Base-by-base conservation (phyloP, 2,888 invertebrate species). In the Oegoconia quadripuncta region DNA sequence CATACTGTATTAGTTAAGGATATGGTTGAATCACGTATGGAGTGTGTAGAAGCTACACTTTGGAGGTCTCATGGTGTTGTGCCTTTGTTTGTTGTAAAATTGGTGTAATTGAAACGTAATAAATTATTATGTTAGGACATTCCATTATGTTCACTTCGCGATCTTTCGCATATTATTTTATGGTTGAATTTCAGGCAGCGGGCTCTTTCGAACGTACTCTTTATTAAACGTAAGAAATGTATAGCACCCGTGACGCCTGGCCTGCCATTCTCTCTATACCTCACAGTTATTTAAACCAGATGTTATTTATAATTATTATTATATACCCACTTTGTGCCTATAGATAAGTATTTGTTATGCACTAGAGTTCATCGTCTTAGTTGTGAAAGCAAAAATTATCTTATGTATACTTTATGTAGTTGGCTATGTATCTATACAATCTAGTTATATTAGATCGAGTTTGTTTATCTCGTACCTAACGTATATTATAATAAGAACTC, bases 401-500 rank as follows among this genome's bases (percentile, higher is more conserved):
- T 34, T 43, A 36, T 37, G 27, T 39, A 39, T 75, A 76, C 61
- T 69, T 64, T 77, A 66, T 71, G 64, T 79, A 81, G 72, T 74
- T 73, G 66, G 56, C 73, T 72, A 70, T 72, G 65, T 80, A 75
- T 72, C 59, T 74, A 65, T 69, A 65, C 44, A 48, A 43, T 50
- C 41, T 61, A 76, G 74, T 67, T 76, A 72, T 74, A 74, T 69
- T 75, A 79, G 73, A 76, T 71, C 70, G 75, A 76, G 83, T 79
- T 79, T 76, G 80, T 78, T 80, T 77, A 79, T 77, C 77, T 77
- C 75, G 72, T 77, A 76, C 66, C 66, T 75, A 73, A n/a, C n/a
- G n/a, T 69, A 75, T 76, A 80, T 73, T 68, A 75, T 70, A 74
- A 61, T 84, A 84, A 80, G 78, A 86, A 83, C 80, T 80, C 77